These are phyloP conservation scores for Eurystomus glaucurus DNA, from an alignment of 2,797 vertebrate species.

Conservation along the genomic window DNA sequence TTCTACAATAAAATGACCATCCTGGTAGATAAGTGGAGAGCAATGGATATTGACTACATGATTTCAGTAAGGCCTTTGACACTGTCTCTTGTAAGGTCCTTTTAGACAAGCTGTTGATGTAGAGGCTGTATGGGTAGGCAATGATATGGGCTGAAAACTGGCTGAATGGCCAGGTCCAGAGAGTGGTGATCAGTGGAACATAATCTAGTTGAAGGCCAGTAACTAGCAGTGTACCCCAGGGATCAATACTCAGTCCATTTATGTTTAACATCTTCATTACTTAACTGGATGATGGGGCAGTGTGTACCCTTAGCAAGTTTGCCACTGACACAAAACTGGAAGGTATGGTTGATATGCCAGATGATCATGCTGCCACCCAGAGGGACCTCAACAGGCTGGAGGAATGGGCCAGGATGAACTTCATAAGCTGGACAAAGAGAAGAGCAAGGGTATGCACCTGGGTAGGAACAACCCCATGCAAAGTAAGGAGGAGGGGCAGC, in stretches of 20 bases:
- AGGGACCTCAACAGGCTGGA: neutral
- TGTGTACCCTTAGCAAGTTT: neutral
- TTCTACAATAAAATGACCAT: neutral
- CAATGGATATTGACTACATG: neutral
- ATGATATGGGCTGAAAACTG: neutral
- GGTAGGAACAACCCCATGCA: neutral
- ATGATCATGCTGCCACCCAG: neutral
- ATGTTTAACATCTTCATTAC: neutral
- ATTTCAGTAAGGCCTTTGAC: neutral
- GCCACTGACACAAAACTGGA: neutral
- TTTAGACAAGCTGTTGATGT: neutral
- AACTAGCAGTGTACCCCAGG: neutral
- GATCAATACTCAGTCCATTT: neutral
- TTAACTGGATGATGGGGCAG: neutral
- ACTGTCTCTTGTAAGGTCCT: fast-evolving
- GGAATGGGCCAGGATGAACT: neutral
- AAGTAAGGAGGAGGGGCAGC: too few relatives aligned
- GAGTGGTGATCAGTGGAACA: neutral
- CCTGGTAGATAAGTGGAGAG: neutral
- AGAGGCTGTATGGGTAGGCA: neutral
- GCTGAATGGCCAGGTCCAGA: neutral
- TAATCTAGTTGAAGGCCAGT: neutral
- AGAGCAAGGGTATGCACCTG: neutral
- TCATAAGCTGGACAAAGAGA: neutral
- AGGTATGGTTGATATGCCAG: neutral